Evolutionary conservation across 2,797 vertebrate genomes (phyloP).

Genomic region (Furcifer pardalis): DNA sequence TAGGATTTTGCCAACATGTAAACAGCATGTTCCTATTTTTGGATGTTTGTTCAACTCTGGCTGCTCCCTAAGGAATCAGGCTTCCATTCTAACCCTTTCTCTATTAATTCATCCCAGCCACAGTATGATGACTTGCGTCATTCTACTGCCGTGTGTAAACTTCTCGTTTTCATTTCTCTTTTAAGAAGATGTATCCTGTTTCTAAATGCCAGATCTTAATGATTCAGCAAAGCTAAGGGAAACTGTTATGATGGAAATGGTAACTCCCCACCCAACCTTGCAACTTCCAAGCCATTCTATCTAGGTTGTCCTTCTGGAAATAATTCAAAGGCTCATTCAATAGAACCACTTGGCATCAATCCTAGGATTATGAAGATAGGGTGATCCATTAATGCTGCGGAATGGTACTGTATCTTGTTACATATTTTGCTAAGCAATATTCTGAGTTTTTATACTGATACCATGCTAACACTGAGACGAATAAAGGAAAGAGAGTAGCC

Average conservation of each 20-base stretch:
- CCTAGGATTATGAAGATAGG: conserved; percentile 22
- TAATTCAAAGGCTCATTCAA: neutral
- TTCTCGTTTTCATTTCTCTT: neutral
- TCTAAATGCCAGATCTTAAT: neutral
- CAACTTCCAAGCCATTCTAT: neutral
- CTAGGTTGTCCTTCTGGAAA: conserved; percentile 16
- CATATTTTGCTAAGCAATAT: conserved; percentile 15
- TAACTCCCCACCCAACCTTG: too few species aligned
- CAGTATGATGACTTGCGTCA: neutral
- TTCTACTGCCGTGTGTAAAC: neutral
- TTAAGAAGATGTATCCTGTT: conserved; percentile 1
- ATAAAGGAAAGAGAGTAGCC: neutral
- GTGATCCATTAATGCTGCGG: conserved; percentile 34
- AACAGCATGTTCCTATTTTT: neutral
- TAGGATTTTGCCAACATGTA: conserved; percentile 12
- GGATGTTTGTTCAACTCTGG: conserved; percentile 17
- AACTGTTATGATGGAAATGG: conserved; percentile 19
- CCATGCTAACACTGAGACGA: neutral
- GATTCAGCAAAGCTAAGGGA: conserved; percentile 18
- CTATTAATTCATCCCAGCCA: neutral
- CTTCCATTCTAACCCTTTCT: neutral
- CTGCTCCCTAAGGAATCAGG: neutral
- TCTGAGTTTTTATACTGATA: neutral
- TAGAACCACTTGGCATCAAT: conserved; percentile 19
- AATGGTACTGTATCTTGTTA: conserved; percentile 35